Base-by-base conservation (phyloP, 2,113 vertebrate species). In the Synchiropus splendidus region DNA sequence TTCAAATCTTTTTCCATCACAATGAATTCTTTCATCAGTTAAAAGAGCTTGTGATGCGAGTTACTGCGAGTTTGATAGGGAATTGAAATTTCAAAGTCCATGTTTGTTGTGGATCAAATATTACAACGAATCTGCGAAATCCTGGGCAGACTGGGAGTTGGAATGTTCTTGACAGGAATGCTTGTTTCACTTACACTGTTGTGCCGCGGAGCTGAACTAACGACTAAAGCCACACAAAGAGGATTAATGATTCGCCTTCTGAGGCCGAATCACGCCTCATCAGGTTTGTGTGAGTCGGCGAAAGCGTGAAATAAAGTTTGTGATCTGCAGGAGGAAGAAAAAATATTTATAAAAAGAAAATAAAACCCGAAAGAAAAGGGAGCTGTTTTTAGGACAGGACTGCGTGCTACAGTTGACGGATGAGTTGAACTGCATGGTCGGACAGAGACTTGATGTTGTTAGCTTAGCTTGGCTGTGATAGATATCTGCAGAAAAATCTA, bases 121-220 rank as follows among this genome's bases (percentile, higher is more conserved):
- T 27, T 4, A 27, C 21, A 27, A 27, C 21, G 8, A 27, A 27
- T 27, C 21, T 27, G 21, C 21, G 8, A 27, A 27, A 27, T 27
- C 21, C 21, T 27, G 21, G 46, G 42, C 71, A 68, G 67, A 75
- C 64, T 36, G 27, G 46, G 42, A 64, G 58, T 56, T 71, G 78
- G 78, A 83, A 83, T 81, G 80, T 65, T 70, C 62, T 73, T 59
- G 32, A 65, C 57, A 72, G 75, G 78, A 83, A 83, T 79, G 75
- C 64, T 74, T 66, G 52, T 64, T 58, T 61, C 46, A 42, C 45
- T 60, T 52, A 42, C 33, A 6, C 60, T 51, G 69, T 40, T 38
- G 6, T 61, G 55, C 65, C 39, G 42, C 53, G n/a, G 21, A 55
- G 54, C 15, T 32, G 51, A 69, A 55, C 50, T 34, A 35, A 44